These are phyloP conservation scores for Antrozous pallidus DNA, from an alignment of 2,797 vertebrate genomes.

Conservation along the genomic window DNA sequence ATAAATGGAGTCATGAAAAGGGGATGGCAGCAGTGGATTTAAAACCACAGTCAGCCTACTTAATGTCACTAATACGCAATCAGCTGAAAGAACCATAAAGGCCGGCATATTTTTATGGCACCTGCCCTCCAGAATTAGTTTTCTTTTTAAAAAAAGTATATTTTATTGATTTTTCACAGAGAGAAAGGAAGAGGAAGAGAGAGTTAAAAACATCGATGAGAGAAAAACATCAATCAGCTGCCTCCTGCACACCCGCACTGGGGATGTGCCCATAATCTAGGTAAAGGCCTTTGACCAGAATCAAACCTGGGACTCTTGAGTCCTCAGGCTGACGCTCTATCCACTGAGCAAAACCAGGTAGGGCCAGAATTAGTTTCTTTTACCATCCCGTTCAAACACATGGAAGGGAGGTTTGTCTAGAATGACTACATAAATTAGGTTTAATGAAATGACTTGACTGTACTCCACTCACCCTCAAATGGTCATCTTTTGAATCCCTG, in stretches of 20 bases:
- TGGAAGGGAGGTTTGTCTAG: neutral
- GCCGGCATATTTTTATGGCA: neutral
- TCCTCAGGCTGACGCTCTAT: too few species aligned
- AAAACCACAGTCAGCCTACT: neutral
- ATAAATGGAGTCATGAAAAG: neutral
- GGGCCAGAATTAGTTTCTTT: neutral
- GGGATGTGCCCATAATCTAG: too few species aligned
- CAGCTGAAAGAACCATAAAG: neutral
- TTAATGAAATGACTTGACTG: neutral
- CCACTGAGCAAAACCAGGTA: too few species aligned
- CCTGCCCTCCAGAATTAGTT: neutral
- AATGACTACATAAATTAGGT: neutral
- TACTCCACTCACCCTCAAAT: fast-evolving
- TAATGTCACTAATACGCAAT: neutral
- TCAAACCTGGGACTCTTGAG: too few species aligned
- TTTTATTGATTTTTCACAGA: too few species aligned
- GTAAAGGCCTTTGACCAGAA: too few species aligned
- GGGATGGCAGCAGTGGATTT: neutral
- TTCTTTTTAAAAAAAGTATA: neutral
- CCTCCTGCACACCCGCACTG: too few species aligned
- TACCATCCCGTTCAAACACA: neutral
- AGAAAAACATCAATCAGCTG: too few species aligned
- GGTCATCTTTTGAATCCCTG: neutral
- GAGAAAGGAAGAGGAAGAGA: too few species aligned
- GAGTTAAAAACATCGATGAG: too few species aligned